A percentile compares a stretch with the other conserved stretches of the same genome.
phyloP scores from a whole-genome alignment of 2,113 vertebrate species.

The Polyodon spathula region DNA sequence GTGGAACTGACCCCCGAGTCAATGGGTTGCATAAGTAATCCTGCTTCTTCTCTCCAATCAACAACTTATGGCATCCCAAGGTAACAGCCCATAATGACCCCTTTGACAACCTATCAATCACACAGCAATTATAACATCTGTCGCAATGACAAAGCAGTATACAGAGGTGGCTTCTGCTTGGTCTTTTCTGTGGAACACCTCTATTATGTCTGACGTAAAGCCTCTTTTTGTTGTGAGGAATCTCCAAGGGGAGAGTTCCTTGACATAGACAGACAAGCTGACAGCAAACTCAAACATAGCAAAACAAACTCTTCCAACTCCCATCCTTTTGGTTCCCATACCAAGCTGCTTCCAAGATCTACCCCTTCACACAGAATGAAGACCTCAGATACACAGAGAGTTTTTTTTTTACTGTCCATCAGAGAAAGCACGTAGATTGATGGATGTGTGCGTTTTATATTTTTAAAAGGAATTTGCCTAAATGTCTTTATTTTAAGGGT shows the following conservation, averaged over 20 bases:
- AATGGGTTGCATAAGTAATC: background rate
- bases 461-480: too few relatives aligned
- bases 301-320: slow-evolving; percentile 70
- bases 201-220: too few relatives aligned
- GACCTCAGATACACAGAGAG: slow-evolving; percentile 13
- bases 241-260: slow-evolving; percentile 47
- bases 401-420: too few relatives aligned
- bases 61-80: slow-evolving; percentile 25
- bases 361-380: slow-evolving; percentile 61
- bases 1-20: background rate
- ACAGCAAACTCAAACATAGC: slow-evolving; percentile 75
- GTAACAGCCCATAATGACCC: slow-evolving; percentile 51
- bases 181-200: background rate
- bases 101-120: slow-evolving; percentile 63
- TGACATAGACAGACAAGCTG: slow-evolving; percentile 66
- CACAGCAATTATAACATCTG: slow-evolving; percentile 75
- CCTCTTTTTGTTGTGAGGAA: slow-evolving; percentile 16
- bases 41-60: slow-evolving; percentile 20
- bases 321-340: slow-evolving; percentile 70
- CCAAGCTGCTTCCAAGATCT: slow-evolving; percentile 62
- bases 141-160: slow-evolving; percentile 51
- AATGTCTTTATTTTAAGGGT: too few relatives aligned
- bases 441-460: too few relatives aligned
- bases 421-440: too few relatives aligned
- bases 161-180: slow-evolving; percentile 42